Evolutionary conservation across 2,113 vertebrate species (phyloP), one percentile per base, ranked within the genome.

Genomic region (Thunnus thynnus): DNA sequence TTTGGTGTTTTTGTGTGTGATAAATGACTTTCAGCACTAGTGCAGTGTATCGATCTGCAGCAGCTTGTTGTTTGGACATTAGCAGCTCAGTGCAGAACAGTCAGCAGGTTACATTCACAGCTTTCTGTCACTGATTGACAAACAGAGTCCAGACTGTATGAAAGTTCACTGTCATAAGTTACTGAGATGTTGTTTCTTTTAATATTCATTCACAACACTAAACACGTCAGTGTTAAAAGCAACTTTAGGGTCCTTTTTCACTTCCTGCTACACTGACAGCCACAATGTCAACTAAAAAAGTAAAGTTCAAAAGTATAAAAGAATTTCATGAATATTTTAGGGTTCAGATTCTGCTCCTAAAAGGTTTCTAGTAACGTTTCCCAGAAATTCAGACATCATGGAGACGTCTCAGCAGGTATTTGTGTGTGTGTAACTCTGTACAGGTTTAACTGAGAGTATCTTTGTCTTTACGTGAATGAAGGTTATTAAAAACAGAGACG

Each of bases 41-140:
- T 9, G 2, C 36, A 41, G 7, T 2, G 36, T 41, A 41, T 41
- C 36, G 36, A 41, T 41, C 36, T 1, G 27, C 27, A 30, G 27
- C 27, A 30, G 27, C 27, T 30, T 0, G 27, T 30, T 30, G 27
- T 30, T 30, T 41, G 36, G 36, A 41, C 6, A 9, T 8, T 41
- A 8, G 7, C 36, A 41, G 36, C 36, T 41, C 36, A 41, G 36
- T 8, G 32, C 32, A 32, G 32, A 36, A 36, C 56, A 25, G 22
- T 32, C 30, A 22, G n/a, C 14, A 54, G 50, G 64, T 60, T 64
- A 6, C 14, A 30, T 55, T 82, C 67, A 66, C 55, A 72, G 9
- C 0, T 60, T 60, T 0, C 48, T 30, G 85, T 91, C 83, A 87
- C 73, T 89, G 70, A 87, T 89, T 89, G 74, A 89, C 62, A 13